A percentile compares a stretch with the other conserved stretches of the same genome.
Conservation (phyloP, 2,888 invertebrate genomes). For the Ligdia adustata region DNA sequence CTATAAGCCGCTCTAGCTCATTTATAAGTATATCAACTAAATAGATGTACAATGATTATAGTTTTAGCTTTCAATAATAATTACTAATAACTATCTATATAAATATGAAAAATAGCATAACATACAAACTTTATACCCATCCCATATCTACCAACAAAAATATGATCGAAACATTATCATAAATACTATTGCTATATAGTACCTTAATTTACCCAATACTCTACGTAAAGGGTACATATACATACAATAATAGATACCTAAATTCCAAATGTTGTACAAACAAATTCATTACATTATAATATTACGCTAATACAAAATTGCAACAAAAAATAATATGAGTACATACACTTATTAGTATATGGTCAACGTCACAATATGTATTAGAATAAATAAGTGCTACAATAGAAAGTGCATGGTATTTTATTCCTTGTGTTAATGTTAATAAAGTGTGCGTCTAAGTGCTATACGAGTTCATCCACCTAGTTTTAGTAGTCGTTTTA, state of each 20-base stretch:
- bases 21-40: conserved; percentile 2
- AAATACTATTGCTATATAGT: no score
- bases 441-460: conserved; percentile 35
- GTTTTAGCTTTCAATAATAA: no score
- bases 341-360: background rate
- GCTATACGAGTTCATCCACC: conserved; percentile 24
- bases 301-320: conserved; percentile 2
- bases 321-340: background rate
- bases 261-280: no score
- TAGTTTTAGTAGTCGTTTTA: conserved; percentile 26
- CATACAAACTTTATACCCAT: conserved; percentile 17
- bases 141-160: conserved; percentile 20
- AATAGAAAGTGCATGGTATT: conserved; percentile 66
- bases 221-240: background rate
- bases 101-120: conserved; percentile 11
- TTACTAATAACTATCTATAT: background rate
- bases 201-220: background rate
- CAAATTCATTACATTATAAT: background rate
- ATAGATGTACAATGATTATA: background rate
- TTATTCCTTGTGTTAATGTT: conserved; percentile 48
- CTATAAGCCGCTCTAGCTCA: conserved; percentile 10
- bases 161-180: no score
- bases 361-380: conserved; percentile 6
- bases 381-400: conserved; percentile 11
- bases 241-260: no score